Evolutionary conservation across 1,140 invertebrate genomes (phyloP), one percentile per base, ranked within the genome.

Genomic region (Drosophila kepulauana): DNA sequence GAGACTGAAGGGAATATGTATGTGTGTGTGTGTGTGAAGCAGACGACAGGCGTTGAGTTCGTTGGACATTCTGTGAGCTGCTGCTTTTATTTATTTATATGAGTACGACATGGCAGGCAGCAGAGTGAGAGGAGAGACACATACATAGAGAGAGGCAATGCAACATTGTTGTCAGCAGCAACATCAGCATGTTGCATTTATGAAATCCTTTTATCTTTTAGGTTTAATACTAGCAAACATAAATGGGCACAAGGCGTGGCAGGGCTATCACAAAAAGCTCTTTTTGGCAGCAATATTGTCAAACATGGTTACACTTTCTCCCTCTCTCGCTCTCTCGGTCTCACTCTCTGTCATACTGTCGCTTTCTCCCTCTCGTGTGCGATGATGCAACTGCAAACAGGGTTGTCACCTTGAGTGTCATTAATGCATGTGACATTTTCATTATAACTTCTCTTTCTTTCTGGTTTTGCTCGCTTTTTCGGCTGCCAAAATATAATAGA

Each of bases 141-240:
- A 48, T 11, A 30, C 48, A 48, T 11, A 48, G 46, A 41, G 58
- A 54, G 45, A 2, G 73, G 65, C 82, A 87, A 66, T 82, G 69
- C 81, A 86, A 87, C 75, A 82, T 86, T 82, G 82, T 82, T 86
- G 82, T 87, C 82, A 82, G 75, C 82, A 84, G 64, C 80, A 82
- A 84, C 81, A 82, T 73, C 76, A 86, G 69, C 82, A 87, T 86
- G 82, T 86, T 86, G 82, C 82, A 86, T 86, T 86, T 86, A 86
- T 86, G 82, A 86, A 86, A 86, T 86, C 82, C 82, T 86, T 87
- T 86, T 86, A 86, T 86, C 82, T 87, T 86, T 82, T 64, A 72
- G 71, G 82, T 79, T 86, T 78, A 88, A 87, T 81, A 79, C 69
- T 67, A 67, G 49, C 61, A 82, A 61, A 49, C 70, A 71, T 49